phyloP scores from a whole-genome alignment of 2,797 vertebrate species.

The Chrosomus eos region DNA sequence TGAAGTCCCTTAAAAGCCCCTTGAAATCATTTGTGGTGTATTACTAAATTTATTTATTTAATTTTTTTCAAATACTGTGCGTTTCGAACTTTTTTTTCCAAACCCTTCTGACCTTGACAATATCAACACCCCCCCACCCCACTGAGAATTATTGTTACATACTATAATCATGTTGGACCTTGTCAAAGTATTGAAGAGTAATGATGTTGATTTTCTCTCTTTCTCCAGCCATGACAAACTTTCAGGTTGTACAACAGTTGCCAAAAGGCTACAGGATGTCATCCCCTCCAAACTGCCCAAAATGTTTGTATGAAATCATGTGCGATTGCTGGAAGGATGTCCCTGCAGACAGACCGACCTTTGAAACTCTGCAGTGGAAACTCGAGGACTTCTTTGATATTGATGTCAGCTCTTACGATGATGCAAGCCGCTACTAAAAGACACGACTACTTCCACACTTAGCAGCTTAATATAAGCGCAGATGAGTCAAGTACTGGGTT shows the following conservation, averaged over 20 bases:
- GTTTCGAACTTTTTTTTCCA: too few relatives aligned
- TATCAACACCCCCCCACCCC: neutral
- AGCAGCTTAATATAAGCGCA: neutral
- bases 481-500: neutral
- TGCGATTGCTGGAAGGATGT: constrained; percentile 83
- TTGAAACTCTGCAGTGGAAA: constrained; percentile 83
- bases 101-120: too few relatives aligned
- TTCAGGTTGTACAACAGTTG: constrained; percentile 83
- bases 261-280: constrained; percentile 83
- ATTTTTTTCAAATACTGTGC: too few relatives aligned
- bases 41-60: too few relatives aligned
- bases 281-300: constrained; percentile 79
- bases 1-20: too few relatives aligned
- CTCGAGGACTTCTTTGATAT: constrained; percentile 85
- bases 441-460: neutral
- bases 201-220: neutral
- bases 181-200: neutral
- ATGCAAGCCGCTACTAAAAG: constrained; percentile 66
- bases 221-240: constrained; percentile 80
- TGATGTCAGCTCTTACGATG: constrained; percentile 69
- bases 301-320: constrained; percentile 85
- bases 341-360: constrained; percentile 80
- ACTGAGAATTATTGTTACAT: neutral
- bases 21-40: too few relatives aligned
- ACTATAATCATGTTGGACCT: neutral